Conservation (phyloP, 2,113 vertebrate species). For the Hypanus sabinus region DNA sequence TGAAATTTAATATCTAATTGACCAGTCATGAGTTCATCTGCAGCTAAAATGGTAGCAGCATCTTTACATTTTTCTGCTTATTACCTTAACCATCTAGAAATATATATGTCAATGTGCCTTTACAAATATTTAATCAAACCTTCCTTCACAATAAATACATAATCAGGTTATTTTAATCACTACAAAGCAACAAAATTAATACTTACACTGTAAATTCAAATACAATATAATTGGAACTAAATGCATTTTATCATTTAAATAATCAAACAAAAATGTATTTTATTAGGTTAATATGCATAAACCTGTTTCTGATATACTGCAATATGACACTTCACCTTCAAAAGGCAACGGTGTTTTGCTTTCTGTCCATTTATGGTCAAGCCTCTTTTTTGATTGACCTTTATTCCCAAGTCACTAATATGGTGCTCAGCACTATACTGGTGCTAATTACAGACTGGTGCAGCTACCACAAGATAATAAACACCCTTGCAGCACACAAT, state of each 20-base stretch:
- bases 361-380: constrained; percentile 8
- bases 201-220: background rate
- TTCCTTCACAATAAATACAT: background rate
- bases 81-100: background rate
- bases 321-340: background rate
- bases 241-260: background rate
- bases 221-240: background rate
- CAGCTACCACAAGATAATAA: background rate
- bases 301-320: background rate
- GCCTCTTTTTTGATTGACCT: constrained; percentile 15
- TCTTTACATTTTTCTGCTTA: background rate
- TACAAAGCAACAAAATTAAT: background rate
- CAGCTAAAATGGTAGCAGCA: background rate
- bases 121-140: background rate
- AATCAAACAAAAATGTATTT: background rate
- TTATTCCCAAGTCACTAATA: background rate
- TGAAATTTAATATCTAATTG: constrained; percentile 7
- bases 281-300: background rate
- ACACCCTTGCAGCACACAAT: background rate
- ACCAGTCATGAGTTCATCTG: constrained; percentile 10
- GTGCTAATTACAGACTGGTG: background rate
- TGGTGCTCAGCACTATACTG: background rate
- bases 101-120: background rate
- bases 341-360: background rate
- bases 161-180: background rate